Conservation (phyloP, 1,140 invertebrate species). For the Musca domestica region DNA sequence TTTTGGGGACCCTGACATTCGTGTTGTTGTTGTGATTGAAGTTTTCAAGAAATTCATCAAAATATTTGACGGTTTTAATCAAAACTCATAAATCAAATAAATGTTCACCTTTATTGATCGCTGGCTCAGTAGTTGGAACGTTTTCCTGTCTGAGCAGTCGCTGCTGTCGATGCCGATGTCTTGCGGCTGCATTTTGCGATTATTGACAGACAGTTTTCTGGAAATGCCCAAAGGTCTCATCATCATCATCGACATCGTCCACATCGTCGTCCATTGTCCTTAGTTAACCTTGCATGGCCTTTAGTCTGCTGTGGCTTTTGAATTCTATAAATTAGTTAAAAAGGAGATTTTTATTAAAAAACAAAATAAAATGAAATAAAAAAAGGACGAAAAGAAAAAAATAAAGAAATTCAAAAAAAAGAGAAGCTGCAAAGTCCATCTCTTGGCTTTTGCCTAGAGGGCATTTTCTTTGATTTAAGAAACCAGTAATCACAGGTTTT, state of each 20-base stretch:
- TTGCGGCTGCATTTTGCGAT: background rate
- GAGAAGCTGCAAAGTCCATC: no score
- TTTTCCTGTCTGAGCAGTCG: background rate
- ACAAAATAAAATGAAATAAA: no score
- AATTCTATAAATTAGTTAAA: constrained; percentile 11
- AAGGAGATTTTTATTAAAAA: background rate
- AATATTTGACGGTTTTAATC: constrained; percentile 6
- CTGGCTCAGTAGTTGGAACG: background rate
- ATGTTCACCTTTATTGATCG: constrained; percentile 11
- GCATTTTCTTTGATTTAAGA: no score
- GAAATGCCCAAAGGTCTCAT: constrained; percentile 12
- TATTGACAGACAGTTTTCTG: constrained; percentile 1
- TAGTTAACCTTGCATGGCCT: no score
- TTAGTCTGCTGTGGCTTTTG: background rate
- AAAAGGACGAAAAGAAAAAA: no score
- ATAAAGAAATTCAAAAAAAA: no score
- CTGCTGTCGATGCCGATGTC: no score
- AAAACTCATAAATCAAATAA: constrained; percentile 19
- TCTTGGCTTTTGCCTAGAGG: no score
- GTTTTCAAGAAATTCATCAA: constrained; percentile 16
- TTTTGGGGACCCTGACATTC: no score
- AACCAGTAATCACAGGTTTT: no score
- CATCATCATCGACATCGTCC: no score
- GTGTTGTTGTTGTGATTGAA: background rate
- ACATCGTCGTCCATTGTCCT: no score